phyloP scores from a whole-genome alignment of 2,113 vertebrate species.

The Circaetus gallicus region DNA sequence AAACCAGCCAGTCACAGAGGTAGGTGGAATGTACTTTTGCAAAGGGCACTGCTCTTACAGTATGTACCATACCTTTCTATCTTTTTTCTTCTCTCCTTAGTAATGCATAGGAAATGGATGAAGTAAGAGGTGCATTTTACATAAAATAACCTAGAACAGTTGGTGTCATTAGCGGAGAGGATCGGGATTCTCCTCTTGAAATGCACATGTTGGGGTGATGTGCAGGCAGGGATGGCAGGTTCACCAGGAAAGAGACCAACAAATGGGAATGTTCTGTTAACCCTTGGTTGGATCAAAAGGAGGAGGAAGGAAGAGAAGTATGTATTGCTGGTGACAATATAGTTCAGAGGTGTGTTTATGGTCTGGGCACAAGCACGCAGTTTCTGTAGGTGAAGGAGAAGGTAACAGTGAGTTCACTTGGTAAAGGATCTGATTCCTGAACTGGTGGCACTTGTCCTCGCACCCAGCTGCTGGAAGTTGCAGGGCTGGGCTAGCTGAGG shows the following conservation, averaged over 20 bases:
- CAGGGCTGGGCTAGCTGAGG: neutral
- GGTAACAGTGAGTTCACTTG: neutral
- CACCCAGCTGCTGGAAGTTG: neutral
- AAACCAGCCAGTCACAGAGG: neutral
- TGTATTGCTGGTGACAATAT: neutral
- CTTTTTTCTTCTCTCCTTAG: neutral
- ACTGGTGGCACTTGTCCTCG: neutral
- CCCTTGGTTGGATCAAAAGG: neutral
- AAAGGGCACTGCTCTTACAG: neutral
- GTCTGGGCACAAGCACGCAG: neutral
- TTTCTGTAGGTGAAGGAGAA: neutral
- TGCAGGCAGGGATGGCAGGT: neutral
- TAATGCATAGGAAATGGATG: neutral
- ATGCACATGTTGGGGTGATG: neutral
- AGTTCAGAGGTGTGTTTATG: neutral
- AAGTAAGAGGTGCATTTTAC: neutral
- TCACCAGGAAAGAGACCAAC: neutral
- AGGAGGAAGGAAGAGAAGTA: neutral
- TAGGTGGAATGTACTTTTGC: neutral
- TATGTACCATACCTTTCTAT: neutral
- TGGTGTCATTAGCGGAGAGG: neutral
- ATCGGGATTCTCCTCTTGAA: neutral
- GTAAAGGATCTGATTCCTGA: neutral
- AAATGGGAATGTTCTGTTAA: neutral
- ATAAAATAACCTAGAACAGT: neutral